Conservation (phyloP, 1,140 invertebrate species). For the Conus betulinus region DNA sequence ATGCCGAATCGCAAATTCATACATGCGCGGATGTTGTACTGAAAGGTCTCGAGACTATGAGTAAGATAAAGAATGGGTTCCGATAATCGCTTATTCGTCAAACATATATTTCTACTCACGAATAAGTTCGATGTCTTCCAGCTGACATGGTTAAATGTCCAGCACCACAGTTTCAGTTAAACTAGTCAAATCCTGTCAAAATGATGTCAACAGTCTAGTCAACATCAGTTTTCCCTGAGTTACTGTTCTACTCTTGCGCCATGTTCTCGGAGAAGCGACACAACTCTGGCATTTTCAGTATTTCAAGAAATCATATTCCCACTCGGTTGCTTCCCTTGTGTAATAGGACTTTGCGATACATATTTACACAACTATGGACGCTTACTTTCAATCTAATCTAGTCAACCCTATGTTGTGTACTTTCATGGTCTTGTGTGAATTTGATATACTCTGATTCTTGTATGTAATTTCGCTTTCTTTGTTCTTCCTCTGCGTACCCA, state of each 20-base stretch:
- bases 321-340: not conserved
- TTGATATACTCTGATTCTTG: no score
- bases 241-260: slow-evolving; percentile 16
- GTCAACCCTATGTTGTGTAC: no score
- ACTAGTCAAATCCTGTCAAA: not conserved
- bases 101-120: slow-evolving; percentile 17
- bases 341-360: not conserved
- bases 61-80: not conserved
- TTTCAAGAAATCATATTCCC: not conserved
- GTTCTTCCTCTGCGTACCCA: no score
- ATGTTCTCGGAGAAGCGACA: not conserved
- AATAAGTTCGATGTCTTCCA: slow-evolving; percentile 23
- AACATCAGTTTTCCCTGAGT: not conserved
- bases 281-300: not conserved
- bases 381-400: no score
- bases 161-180: not conserved
- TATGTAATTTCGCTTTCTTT: no score
- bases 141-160: not conserved
- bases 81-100: not conserved
- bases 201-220: not conserved
- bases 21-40: no score
- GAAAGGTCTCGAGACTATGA: not conserved
- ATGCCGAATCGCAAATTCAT: no score
- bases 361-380: no score
- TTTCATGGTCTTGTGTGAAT: no score